Conservation (phyloP, 1,140 invertebrate species). For the Melitaea cinxia region DNA sequence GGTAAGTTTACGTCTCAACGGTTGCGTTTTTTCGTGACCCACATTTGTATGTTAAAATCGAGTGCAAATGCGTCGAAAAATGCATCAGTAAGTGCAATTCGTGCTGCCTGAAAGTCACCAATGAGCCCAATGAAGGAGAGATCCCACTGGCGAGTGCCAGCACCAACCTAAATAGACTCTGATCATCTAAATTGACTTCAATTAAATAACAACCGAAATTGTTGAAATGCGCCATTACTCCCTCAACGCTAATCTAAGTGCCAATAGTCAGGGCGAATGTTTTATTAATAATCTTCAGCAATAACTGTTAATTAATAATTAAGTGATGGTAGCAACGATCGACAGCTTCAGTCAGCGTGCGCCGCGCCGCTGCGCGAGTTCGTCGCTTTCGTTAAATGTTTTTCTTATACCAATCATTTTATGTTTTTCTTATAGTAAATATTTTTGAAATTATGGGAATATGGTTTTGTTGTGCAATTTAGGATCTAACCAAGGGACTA, state of each 20-base stretch:
- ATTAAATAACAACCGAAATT: constrained; percentile 82
- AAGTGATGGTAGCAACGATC: constrained; percentile 61
- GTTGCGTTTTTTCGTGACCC: constrained; percentile 43
- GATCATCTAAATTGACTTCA: constrained; percentile 82
- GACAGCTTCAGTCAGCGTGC: constrained; percentile 57
- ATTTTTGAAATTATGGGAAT: neutral
- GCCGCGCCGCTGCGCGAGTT: constrained; percentile 32
- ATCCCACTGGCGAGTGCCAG: constrained; percentile 78
- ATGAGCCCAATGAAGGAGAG: constrained; percentile 81
- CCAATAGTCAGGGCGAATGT: constrained; percentile 80
- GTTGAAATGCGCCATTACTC: constrained; percentile 82
- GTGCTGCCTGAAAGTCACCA: constrained; percentile 81
- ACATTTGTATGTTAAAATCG: constrained; percentile 43
- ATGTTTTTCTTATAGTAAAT: too few relatives aligned
- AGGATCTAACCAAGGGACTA: neutral
- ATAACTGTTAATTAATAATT: constrained; percentile 79
- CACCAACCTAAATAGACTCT: constrained; percentile 82
- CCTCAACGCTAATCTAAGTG: constrained; percentile 80
- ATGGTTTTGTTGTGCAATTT: neutral
- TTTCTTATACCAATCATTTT: too few relatives aligned
- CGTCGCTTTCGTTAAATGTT: neutral
- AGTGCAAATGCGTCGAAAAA: constrained; percentile 69
- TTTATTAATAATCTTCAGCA: constrained; percentile 78
- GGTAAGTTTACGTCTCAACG: neutral
- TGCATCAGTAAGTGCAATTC: constrained; percentile 79